A percentile compares a stretch with the other conserved stretches of the same genome.
phyloP scores from a whole-genome alignment of 2,888 invertebrate species.

The Drosophila lacicola region DNA sequence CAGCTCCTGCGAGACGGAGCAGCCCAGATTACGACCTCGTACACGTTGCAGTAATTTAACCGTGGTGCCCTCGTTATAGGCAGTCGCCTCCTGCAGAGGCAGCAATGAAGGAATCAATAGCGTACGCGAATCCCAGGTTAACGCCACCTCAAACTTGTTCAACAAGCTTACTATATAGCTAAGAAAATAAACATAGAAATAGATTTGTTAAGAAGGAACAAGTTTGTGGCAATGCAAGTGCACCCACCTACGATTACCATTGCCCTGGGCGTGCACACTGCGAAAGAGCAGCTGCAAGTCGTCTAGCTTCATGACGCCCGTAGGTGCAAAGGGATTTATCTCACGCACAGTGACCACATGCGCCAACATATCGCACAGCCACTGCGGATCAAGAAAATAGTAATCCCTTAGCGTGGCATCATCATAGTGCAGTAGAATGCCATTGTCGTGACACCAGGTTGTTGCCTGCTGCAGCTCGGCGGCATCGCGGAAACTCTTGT shows the following conservation, averaged over 20 bases:
- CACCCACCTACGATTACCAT: constrained; percentile 86
- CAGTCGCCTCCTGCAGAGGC: constrained; percentile 90
- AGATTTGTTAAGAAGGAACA: too few relatives aligned
- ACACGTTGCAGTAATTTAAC: constrained; percentile 83
- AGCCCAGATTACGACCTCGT: constrained; percentile 79
- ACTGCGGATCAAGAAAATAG: constrained; percentile 98
- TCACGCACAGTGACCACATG: constrained; percentile 98
- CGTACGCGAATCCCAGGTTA: constrained; percentile 97
- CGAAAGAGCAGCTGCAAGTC: constrained; percentile 97
- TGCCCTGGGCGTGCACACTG: constrained; percentile 91
- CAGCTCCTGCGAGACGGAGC: constrained; percentile 83
- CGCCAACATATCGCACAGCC: constrained; percentile 99
- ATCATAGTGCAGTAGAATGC: constrained; percentile 96
- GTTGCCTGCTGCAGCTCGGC: constrained; percentile 98
- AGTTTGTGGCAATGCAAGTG: too few relatives aligned
- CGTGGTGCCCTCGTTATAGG: constrained; percentile 80
- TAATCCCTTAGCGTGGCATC: constrained; percentile 97
- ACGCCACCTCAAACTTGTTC: constrained; percentile 98
- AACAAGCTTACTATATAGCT: constrained; percentile 95
- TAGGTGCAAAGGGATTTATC: constrained; percentile 97
- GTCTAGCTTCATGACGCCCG: constrained; percentile 97
- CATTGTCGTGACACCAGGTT: constrained; percentile 98
- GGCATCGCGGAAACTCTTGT: constrained; percentile 88
- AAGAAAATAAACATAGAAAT: constrained; percentile 21
- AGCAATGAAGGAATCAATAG: constrained; percentile 96